These are phyloP conservation scores for Cantharis flavilabris DNA, from an alignment of 2,888 invertebrate species.

Conservation along the genomic window DNA sequence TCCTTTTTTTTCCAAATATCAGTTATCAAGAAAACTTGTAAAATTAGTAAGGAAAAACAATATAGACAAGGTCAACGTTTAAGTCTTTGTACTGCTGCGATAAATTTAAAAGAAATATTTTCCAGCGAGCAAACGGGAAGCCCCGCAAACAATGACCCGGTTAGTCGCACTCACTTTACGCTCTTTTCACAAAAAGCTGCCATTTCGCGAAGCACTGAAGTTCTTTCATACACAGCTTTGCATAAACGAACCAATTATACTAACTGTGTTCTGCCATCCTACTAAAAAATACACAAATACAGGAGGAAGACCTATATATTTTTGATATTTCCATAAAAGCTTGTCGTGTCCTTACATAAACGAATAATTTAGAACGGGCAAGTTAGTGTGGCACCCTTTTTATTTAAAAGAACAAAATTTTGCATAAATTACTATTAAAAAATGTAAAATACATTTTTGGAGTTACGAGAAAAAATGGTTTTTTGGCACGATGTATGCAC, in stretches of 20 bases:
- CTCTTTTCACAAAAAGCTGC: conserved; percentile 25
- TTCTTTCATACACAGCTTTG: conserved; percentile 31
- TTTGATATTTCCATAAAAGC: conserved; percentile 27
- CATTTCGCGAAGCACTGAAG: conserved; percentile 28
- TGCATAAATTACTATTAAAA: not conserved
- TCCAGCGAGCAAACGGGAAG: conserved; percentile 26
- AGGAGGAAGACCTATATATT: conserved; percentile 17
- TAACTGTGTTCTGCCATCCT: conserved; percentile 26
- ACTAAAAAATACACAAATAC: conserved; percentile 24
- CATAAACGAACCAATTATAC: conserved; percentile 32
- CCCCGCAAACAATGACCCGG: conserved; percentile 31
- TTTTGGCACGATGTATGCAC: not conserved
- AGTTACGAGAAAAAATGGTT: not conserved
- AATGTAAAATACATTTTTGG: not conserved
- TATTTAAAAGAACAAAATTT: not conserved
- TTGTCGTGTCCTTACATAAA: conserved; percentile 13
- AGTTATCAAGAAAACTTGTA: not conserved
- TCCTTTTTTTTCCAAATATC: not conserved
- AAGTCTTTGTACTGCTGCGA: conserved; percentile 13
- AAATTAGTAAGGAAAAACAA: conserved; percentile 16
- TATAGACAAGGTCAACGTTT: conserved; percentile 16
- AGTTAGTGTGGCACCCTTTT: not conserved
- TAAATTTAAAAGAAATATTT: conserved; percentile 28
- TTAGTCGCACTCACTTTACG: conserved; percentile 26
- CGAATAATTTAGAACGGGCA: conserved; percentile 8